phyloP scores from a whole-genome alignment of 2,113 vertebrate species.

The Corythornis madagascariensis region DNA sequence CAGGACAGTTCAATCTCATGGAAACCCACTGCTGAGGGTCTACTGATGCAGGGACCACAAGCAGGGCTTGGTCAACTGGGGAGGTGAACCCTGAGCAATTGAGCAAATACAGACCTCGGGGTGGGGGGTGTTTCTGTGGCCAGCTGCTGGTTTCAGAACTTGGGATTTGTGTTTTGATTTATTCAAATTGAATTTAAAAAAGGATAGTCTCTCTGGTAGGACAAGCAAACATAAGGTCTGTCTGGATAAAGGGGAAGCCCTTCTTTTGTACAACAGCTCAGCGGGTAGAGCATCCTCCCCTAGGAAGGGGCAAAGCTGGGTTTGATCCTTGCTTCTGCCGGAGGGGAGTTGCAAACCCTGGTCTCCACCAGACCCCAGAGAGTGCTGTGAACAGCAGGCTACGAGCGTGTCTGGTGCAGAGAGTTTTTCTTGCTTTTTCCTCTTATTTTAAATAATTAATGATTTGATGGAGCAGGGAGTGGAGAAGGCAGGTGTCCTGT shows the following conservation, averaged over 20 bases:
- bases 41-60: neutral
- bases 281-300: neutral
- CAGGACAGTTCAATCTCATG: neutral
- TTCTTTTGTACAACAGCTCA: neutral
- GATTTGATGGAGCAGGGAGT: constrained; percentile 38
- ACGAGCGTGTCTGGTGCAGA: neutral
- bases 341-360: constrained; percentile 40
- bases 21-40: neutral
- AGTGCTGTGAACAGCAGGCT: neutral
- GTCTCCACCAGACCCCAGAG: constrained; percentile 29
- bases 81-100: neutral
- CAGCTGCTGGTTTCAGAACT: neutral
- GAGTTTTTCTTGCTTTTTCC: constrained; percentile 41
- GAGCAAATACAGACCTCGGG: neutral
- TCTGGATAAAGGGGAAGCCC: constrained; percentile 8
- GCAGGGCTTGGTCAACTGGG: neutral
- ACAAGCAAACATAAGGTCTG: constrained; percentile 50
- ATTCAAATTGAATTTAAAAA: neutral
- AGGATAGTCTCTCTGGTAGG: neutral
- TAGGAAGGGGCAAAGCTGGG: neutral
- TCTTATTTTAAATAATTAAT: constrained; percentile 69
- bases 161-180: constrained; percentile 1
- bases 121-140: neutral
- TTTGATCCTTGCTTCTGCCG: constrained; percentile 31
- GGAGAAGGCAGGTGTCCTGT: constrained; percentile 49